Conservation (phyloP, 2,888 invertebrate species). For the Xestoiulus laeticollis region DNA sequence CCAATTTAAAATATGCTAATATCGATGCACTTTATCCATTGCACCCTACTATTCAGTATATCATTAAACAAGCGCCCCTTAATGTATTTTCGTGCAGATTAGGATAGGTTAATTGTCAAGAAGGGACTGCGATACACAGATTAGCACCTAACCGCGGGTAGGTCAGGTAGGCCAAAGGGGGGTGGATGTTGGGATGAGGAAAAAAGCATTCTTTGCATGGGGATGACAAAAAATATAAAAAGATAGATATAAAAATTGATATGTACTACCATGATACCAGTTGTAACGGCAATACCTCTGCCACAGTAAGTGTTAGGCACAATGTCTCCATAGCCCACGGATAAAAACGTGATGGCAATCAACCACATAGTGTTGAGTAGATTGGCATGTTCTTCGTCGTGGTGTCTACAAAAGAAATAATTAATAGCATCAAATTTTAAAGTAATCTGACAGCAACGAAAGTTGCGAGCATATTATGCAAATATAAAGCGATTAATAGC, state of each 20-base stretch:
- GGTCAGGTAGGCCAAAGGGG: not conserved
- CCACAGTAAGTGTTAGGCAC: constrained; percentile 99
- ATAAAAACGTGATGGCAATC: constrained; percentile 99
- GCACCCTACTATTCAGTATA: not conserved
- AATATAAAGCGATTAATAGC: too few species aligned
- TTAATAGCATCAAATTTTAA: not conserved
- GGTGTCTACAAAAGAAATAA: constrained; percentile 76
- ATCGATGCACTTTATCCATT: not conserved
- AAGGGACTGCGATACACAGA: not conserved
- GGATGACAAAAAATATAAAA: not conserved
- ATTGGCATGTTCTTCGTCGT: constrained; percentile 98
- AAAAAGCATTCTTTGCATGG: not conserved
- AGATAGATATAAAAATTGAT: constrained; percentile 31
- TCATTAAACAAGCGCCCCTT: not conserved
- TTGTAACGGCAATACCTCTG: constrained; percentile 97
- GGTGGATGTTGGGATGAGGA: not conserved
- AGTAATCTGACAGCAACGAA: too few species aligned
- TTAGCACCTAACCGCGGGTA: not conserved
- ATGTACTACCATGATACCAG: constrained; percentile 91
- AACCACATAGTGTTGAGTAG: constrained; percentile 99
- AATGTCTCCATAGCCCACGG: constrained; percentile 99
- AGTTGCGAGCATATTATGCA: too few species aligned
- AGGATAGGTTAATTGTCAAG: not conserved
- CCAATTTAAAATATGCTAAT: constrained; percentile 35
- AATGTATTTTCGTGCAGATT: not conserved